phyloP scores from a whole-genome alignment of 1,140 invertebrate genomes.

The Tigriopus japonicus region DNA sequence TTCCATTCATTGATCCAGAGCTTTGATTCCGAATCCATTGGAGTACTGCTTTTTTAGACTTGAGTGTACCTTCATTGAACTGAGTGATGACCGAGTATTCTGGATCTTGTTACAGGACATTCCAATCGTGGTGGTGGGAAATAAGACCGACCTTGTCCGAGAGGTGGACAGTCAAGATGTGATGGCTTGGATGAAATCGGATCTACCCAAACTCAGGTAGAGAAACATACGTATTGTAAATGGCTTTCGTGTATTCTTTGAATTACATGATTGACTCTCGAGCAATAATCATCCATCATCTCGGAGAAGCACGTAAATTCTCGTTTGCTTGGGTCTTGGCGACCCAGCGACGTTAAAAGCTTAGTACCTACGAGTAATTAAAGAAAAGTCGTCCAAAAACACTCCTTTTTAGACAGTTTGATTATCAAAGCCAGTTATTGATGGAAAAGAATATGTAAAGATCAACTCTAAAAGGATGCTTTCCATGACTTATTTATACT shows the following conservation, averaged over 20 bases:
- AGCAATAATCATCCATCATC: neutral
- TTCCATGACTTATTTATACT: too few relatives aligned
- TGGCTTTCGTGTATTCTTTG: neutral
- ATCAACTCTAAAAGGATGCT: too few relatives aligned
- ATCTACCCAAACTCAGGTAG: slow-evolving; percentile 47
- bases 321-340: neutral
- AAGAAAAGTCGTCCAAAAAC: too few relatives aligned
- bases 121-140: slow-evolving; percentile 64
- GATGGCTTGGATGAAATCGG: slow-evolving; percentile 54
- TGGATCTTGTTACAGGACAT: slow-evolving; percentile 37
- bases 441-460: too few relatives aligned
- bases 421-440: too few relatives aligned
- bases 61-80: too few relatives aligned
- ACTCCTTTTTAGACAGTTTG: too few relatives aligned
- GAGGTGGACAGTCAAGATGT: slow-evolving; percentile 53
- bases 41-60: too few relatives aligned
- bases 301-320: neutral
- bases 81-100: too few relatives aligned
- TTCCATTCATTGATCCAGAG: neutral
- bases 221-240: too few relatives aligned
- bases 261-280: neutral
- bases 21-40: neutral
- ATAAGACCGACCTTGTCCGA: slow-evolving; percentile 53
- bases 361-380: neutral
- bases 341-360: neutral